Base-by-base conservation (phyloP, 2,113 vertebrate species). In the Zeus faber region DNA sequence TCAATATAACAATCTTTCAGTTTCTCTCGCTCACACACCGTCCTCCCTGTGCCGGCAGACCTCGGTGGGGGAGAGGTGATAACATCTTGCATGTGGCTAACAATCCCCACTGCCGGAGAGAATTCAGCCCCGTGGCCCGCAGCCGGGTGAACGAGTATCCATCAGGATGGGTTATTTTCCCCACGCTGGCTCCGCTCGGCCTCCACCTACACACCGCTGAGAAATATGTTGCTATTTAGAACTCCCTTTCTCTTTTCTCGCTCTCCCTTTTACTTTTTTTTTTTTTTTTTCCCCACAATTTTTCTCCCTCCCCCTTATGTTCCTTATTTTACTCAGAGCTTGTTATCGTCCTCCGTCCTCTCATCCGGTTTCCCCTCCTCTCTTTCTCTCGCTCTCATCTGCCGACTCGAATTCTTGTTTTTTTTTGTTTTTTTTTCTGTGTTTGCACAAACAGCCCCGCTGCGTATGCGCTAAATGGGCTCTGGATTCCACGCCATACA, bases 91-190 rank as follows among this genome's bases (percentile, higher is more conserved):
- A 45, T 24, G 26, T 51, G 57, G 23, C 73, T 65, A 69, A 51
- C 64, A 62, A 43, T 49, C 18, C 56, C 18, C 6, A 43, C 44
- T 70, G 20, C 24, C 21, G 9, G 40, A 63, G 21, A 58, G 49
- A 17, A 26, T 48, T 26, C 44, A 60, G 43, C 61, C 29, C 16
- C 47, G 31, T 33, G 64, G 49, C 58, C 69, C 49, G 55, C 54
- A 69, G 58, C 72, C 54, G 59, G 18, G 27, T 58, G n/a, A 46
- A 62, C 23, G 54, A 39, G 35, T 20, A 49, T 67, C 50, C 58
- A 66, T 77, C 64, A 67, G 45, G 10, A 43, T 4, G 18, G 58
- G 21, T 60, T 45, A 46, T 62, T 73, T 61, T 59, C 57, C 65
- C 48, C 59, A 48, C 22, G 27, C 55, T 53, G 54, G 29, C 61